Evolutionary conservation across 2,797 vertebrate genomes (phyloP).

Genomic region (Oreochromis mossambicus): DNA sequence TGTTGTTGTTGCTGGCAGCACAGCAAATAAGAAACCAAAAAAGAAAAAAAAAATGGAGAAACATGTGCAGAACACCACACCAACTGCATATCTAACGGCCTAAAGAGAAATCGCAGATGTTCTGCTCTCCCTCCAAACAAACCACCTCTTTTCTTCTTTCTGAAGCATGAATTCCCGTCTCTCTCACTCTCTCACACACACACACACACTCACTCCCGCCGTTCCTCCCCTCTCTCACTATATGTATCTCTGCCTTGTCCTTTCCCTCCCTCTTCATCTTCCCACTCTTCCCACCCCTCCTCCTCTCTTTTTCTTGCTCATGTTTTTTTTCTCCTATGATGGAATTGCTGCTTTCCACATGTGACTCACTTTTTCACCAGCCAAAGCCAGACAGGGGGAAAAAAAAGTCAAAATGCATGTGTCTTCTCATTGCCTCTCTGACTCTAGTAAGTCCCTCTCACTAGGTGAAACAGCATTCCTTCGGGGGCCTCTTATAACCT

Average conservation of each 20-base stretch:
- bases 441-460: slow-evolving; percentile 17
- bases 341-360: slow-evolving; percentile 66
- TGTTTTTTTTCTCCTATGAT: slow-evolving; percentile 53
- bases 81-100: slow-evolving; percentile 37
- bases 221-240: slow-evolving; percentile 26
- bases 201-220: background rate
- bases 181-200: background rate
- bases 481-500: slow-evolving; percentile 39
- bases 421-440: slow-evolving; percentile 23
- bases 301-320: slow-evolving; percentile 30
- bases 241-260: slow-evolving; percentile 40
- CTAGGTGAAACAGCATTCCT: slow-evolving; percentile 50
- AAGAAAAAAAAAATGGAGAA: background rate
- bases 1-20: slow-evolving; percentile 9
- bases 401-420: slow-evolving; percentile 48
- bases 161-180: slow-evolving; percentile 58
- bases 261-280: slow-evolving; percentile 32
- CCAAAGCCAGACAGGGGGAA: slow-evolving; percentile 58
- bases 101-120: slow-evolving; percentile 65
- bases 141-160: slow-evolving; percentile 60
- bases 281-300: slow-evolving; percentile 26
- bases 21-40: slow-evolving; percentile 13
- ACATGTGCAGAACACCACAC: slow-evolving; percentile 34
- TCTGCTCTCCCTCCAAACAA: slow-evolving; percentile 52
- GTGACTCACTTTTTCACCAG: slow-evolving; percentile 75